These are phyloP conservation scores for Cheilosia soror DNA, from an alignment of 2,888 invertebrate genomes.

Conservation along the genomic window DNA sequence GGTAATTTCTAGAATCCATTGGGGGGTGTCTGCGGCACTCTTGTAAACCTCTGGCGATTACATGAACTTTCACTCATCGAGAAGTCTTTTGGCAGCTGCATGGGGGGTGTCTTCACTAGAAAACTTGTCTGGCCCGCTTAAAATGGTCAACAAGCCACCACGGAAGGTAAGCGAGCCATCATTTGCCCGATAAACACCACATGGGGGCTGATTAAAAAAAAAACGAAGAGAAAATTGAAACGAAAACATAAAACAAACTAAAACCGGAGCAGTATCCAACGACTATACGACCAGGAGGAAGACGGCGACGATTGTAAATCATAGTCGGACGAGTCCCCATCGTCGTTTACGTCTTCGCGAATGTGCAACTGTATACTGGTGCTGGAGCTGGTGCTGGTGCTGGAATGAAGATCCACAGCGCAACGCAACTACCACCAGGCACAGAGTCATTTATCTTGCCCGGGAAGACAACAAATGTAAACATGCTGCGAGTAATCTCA, in stretches of 20 bases:
- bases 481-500: slow-evolving; percentile 75
- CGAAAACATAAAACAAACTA: slow-evolving; percentile 55
- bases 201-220: slow-evolving; percentile 56
- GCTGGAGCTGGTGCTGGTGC: background rate
- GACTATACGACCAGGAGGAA: slow-evolving; percentile 19
- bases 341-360: slow-evolving; percentile 18
- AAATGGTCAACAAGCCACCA: slow-evolving; percentile 56
- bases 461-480: slow-evolving; percentile 72
- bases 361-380: slow-evolving; percentile 48
- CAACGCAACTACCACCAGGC: slow-evolving; percentile 60
- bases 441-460: slow-evolving; percentile 69
- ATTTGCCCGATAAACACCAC: slow-evolving; percentile 71
- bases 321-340: slow-evolving; percentile 45
- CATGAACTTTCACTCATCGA: slow-evolving; percentile 73
- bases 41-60: slow-evolving; percentile 65
- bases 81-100: slow-evolving; percentile 56
- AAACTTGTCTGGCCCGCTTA: background rate
- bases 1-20: slow-evolving; percentile 59
- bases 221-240: slow-evolving; percentile 26
- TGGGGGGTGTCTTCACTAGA: slow-evolving; percentile 48
- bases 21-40: slow-evolving; percentile 62
- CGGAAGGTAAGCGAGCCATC: slow-evolving; percentile 39
- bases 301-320: slow-evolving; percentile 66
- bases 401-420: slow-evolving; percentile 37
- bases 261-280: slow-evolving; percentile 62